phyloP scores from a whole-genome alignment of 2,797 vertebrate species.

The Oreortyx pictus region DNA sequence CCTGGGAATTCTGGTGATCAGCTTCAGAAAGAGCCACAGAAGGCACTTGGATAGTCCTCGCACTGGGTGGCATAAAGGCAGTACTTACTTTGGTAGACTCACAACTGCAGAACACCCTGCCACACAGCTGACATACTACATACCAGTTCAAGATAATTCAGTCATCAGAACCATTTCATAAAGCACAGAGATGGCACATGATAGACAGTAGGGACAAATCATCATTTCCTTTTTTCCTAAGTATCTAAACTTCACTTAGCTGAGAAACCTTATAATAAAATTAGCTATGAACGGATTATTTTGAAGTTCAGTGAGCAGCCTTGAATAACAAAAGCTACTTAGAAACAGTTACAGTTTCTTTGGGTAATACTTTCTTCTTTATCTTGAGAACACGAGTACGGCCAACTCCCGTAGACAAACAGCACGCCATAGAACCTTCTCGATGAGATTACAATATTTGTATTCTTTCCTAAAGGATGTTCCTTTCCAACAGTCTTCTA shows the following conservation, averaged over 20 bases:
- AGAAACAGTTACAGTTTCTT: not conserved
- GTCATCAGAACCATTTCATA: not conserved
- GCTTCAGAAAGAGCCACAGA: not conserved
- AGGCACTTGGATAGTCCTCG: not conserved
- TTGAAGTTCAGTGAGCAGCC: not conserved
- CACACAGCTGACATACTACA: accelerated
- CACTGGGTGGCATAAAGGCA: not conserved
- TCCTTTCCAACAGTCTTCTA: not conserved
- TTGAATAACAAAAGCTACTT: not conserved
- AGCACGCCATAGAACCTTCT: not conserved
- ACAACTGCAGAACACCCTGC: not conserved
- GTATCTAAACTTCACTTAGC: not conserved
- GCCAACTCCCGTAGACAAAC: not conserved
- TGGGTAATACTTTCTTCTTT: not conserved
- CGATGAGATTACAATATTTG: not conserved
- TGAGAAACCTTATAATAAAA: not conserved
- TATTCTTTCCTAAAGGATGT: not conserved
- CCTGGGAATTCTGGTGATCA: not conserved
- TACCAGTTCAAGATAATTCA: not conserved
- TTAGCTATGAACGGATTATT: not conserved
- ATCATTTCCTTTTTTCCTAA: not conserved
- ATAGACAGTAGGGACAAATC: not conserved
- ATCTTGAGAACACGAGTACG: not conserved
- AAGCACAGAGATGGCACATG: not conserved
- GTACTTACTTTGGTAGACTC: not conserved